Conservation (phyloP, 2,113 vertebrate species). For the Cairina moschata region DNA sequence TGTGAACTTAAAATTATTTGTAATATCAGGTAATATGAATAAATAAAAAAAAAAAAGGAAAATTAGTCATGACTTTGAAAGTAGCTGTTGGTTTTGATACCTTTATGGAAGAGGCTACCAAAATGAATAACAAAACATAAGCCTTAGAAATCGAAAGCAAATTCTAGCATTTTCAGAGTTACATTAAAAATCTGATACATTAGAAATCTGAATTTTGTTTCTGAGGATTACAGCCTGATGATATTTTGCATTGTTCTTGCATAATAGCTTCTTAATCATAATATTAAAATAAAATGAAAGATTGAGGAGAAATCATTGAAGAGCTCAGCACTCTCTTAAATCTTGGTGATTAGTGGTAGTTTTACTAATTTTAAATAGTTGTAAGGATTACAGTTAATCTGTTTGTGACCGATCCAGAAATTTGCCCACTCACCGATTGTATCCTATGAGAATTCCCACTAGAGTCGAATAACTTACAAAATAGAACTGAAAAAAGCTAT, state of each 20-base stretch:
- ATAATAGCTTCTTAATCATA: neutral
- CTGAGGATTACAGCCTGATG: neutral
- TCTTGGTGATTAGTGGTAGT: neutral
- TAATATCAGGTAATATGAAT: neutral
- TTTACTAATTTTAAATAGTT: neutral
- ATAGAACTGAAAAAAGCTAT: neutral
- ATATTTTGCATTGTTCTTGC: neutral
- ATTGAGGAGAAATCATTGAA: neutral
- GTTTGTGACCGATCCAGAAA: neutral
- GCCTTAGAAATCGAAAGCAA: neutral
- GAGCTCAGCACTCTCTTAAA: neutral
- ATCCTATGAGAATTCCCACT: neutral
- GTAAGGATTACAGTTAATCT: neutral
- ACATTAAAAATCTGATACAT: neutral
- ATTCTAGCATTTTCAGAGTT: neutral
- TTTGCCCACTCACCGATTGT: fast-evolving
- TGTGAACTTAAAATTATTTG: neutral
- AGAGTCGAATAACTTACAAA: neutral
- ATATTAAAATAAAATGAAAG: neutral
- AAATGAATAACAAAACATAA: neutral
- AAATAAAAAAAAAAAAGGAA: neutral
- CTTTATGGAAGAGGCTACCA: neutral
- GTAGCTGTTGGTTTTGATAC: neutral
- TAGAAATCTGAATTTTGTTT: neutral
- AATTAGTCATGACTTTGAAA: neutral